phyloP scores from a whole-genome alignment of 2,888 invertebrate species.

The Tetropium fuscum region DNA sequence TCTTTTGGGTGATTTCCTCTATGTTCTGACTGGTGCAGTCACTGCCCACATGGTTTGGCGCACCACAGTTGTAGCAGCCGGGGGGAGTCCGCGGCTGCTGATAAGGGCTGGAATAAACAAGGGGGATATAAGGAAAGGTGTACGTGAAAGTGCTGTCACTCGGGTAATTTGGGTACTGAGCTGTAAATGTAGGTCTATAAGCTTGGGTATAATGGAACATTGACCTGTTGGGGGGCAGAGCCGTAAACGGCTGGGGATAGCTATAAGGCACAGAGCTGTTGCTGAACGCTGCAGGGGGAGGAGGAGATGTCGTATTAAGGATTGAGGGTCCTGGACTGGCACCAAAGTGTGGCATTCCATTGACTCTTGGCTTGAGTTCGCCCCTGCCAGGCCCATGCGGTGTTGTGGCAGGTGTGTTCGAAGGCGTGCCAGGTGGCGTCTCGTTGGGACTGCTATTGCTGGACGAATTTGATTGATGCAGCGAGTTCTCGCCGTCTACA shows the following conservation, averaged over 20 bases:
- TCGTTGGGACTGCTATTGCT: conserved; percentile 72
- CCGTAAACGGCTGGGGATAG: conserved; percentile 62
- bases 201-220: conserved; percentile 55
- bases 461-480: conserved; percentile 69
- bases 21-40: conserved; percentile 93
- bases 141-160: conserved; percentile 49
- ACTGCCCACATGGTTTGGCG: conserved; percentile 82
- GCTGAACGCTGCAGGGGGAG: conserved; percentile 58
- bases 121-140: conserved; percentile 55
- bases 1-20: conserved; percentile 88
- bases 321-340: conserved; percentile 52
- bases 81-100: conserved; percentile 72
- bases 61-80: conserved; percentile 93
- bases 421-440: conserved; percentile 69
- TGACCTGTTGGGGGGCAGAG: conserved; percentile 51
- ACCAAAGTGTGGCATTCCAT: conserved; percentile 57
- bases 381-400: conserved; percentile 46
- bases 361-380: conserved; percentile 45
- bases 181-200: conserved; percentile 61
- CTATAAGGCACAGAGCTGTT: conserved; percentile 69
- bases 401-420: conserved; percentile 37
- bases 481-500: conserved; percentile 66
- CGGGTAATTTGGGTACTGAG: conserved; percentile 55
- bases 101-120: conserved; percentile 62
- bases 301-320: conserved; percentile 61